Evolutionary conservation across 2,797 vertebrate genomes (phyloP).

Genomic region (Sphenopsis melanotis): DNA sequence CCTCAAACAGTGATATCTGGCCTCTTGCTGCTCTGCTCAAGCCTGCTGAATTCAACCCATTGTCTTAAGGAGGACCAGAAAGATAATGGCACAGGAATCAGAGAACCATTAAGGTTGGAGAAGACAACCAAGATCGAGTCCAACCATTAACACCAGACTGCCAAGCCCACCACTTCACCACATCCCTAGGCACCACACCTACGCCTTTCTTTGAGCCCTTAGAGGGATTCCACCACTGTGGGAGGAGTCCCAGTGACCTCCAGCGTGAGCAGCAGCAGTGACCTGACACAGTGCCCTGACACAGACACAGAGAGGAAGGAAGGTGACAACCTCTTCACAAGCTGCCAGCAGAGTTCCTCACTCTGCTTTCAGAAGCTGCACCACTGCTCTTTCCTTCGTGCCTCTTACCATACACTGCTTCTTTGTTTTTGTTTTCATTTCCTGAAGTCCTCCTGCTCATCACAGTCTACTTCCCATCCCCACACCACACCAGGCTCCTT

Average conservation of each 20-base stretch:
- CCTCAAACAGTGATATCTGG: background rate
- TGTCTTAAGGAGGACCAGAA: background rate
- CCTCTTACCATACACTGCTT: background rate
- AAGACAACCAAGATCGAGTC: background rate
- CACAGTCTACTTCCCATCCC: background rate
- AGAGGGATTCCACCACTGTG: background rate
- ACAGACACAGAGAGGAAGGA: background rate
- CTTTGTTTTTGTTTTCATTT: slow-evolving; percentile 18
- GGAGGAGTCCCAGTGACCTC: background rate
- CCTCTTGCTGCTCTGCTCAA: background rate
- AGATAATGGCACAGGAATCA: fast-evolving
- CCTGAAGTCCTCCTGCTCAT: background rate
- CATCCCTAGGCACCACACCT: background rate
- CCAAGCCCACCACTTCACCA: background rate
- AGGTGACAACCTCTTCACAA: background rate
- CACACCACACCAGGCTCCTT: background rate
- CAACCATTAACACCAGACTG: background rate
- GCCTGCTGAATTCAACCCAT: background rate
- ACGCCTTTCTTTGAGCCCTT: background rate
- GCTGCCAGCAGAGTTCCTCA: background rate
- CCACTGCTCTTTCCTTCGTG: background rate
- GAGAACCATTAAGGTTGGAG: background rate
- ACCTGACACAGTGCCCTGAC: background rate
- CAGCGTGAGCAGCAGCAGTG: fast-evolving
- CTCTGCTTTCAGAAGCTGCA: background rate